Base-by-base conservation (phyloP, 2,113 vertebrate genomes). In the Gobius niger region DNA sequence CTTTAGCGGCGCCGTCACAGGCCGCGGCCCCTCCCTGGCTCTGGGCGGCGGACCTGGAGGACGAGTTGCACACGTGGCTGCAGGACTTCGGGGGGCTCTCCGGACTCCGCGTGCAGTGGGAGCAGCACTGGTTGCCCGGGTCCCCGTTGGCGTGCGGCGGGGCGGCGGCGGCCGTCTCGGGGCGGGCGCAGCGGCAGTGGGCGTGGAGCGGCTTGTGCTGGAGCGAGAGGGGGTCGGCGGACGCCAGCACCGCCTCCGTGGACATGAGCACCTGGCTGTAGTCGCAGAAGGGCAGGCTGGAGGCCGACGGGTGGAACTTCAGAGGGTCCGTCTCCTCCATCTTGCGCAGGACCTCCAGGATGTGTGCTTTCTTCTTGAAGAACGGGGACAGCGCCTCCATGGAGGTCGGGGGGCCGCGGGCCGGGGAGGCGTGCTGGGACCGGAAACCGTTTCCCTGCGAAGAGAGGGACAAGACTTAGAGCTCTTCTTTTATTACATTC, bases 321-420 rank as follows among this genome's bases (percentile, higher is more conserved):
- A 95, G 90, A 0, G 95, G 94, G 75, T 97, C 96, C 0, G 94
- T 96, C 86, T 96, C 96, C 88, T 98, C 96, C 88, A 98, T 92
- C 82, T 95, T 96, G 65, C 95, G 93, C 40, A 98, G 91, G 67
- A 97, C 96, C 72, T 98, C 96, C 87, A 98, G 88, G 84, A 98
- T 98, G 87, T 96, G 96, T 62, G 96, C 96, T 91, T 97, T 98
- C 91, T 98, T 97, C 80, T 94, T 95, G 83, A 98, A 94, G 86
- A 98, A 98, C 0, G 96, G 96, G 9, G 96, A 98, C 49, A 98
- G 93, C 11, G 95, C 95, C 54, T 97, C 96, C 91, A 98, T 87
- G 7, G 94, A 90, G 1, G 80, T 75, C 56, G 42, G 85, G 4
- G 63, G 88, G 13, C 90, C 88, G 0, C 91, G 90, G 7, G 94